Conservation (phyloP, 2,888 invertebrate genomes). For the Drosophila fulvimacula region DNA sequence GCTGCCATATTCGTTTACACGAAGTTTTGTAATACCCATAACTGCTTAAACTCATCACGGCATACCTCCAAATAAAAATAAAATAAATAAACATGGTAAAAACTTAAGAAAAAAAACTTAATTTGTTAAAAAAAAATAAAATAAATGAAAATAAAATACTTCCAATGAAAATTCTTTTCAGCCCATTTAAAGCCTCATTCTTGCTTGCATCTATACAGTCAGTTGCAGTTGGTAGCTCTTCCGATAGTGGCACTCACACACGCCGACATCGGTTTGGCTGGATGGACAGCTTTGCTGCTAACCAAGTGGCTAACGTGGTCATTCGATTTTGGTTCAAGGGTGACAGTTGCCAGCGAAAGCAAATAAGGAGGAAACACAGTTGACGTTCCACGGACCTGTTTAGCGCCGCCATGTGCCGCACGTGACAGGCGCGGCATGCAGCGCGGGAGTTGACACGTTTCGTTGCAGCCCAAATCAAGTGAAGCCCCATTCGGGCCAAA, state of each 20-base stretch:
- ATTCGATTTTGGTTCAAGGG: conserved; percentile 51
- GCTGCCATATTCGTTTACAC: too few species aligned
- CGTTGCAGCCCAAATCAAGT: conserved; percentile 28
- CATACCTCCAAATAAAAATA: too few species aligned
- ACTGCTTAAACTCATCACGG: too few species aligned
- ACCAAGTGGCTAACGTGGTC: conserved; percentile 40
- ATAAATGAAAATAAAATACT: too few species aligned
- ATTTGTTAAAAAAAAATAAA: too few species aligned
- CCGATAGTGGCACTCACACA: not conserved
- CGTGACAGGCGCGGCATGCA: conserved; percentile 57
- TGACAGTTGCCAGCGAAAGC: conserved; percentile 10
- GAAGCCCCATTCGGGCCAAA: conserved; percentile 17
- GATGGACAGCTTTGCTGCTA: conserved; percentile 1
- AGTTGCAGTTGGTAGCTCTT: too few species aligned
- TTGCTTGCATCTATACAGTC: too few species aligned
- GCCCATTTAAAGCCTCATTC: too few species aligned
- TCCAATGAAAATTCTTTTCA: too few species aligned
- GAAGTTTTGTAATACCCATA: too few species aligned
- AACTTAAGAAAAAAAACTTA: too few species aligned
- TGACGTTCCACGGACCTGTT: not conserved
- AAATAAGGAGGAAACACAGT: not conserved
- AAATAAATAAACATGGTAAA: too few species aligned
- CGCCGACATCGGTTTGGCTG: not conserved
- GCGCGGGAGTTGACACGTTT: conserved; percentile 34
- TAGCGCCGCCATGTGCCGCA: conserved; percentile 15